These are phyloP conservation scores for Drosophila pseudotakahashii DNA, from an alignment of 2,888 invertebrate species.

Conservation along the genomic window DNA sequence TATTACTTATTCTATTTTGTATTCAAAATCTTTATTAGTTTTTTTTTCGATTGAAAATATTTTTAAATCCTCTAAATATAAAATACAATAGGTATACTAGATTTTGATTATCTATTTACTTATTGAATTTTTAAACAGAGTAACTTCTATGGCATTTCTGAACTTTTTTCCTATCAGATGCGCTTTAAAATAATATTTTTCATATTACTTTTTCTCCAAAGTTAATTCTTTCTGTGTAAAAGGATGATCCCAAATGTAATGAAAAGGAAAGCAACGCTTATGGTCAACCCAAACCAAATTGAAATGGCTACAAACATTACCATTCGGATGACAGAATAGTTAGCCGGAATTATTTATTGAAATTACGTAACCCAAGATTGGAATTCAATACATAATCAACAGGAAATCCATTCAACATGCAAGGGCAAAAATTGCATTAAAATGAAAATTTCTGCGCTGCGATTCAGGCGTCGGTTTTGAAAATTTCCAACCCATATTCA, in stretches of 20 bases:
- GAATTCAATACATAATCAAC: constrained; percentile 17
- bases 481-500: constrained; percentile 12
- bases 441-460: constrained; percentile 31
- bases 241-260: neutral
- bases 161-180: too few relatives aligned
- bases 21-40: too few relatives aligned
- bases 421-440: constrained; percentile 28
- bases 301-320: neutral
- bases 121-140: too few relatives aligned
- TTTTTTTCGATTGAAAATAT: too few relatives aligned
- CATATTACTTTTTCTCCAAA: too few relatives aligned
- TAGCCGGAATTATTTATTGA: constrained; percentile 7
- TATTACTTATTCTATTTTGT: too few relatives aligned
- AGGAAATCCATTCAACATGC: constrained; percentile 36
- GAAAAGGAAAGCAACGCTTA: neutral
- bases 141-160: too few relatives aligned
- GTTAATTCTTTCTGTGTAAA: neutral
- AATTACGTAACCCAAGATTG: constrained; percentile 16
- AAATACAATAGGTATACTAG: too few relatives aligned
- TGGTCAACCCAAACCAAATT: constrained; percentile 1
- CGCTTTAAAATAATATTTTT: too few relatives aligned
- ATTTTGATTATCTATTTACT: too few relatives aligned
- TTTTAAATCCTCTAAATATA: too few relatives aligned
- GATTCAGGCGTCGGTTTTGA: constrained; percentile 4
- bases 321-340: neutral